Evolutionary conservation across 2,113 vertebrate genomes (phyloP), one percentile per base, ranked within the genome.

Genomic region (Callopanchax toddi): DNA sequence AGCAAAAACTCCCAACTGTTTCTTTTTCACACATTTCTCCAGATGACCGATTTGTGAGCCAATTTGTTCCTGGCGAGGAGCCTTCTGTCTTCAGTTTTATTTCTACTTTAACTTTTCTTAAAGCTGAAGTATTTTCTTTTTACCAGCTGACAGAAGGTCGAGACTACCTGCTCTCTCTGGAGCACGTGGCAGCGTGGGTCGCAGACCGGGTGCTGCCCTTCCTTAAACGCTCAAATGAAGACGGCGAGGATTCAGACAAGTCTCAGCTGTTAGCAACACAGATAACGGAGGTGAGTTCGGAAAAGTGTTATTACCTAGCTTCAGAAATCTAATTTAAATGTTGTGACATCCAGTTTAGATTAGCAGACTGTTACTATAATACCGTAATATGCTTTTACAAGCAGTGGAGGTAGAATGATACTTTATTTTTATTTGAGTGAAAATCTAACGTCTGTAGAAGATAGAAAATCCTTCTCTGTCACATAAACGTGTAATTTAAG

Each of bases 121-220:
- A 32, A 32, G 10, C 3, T 32, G 29, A 32, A 32, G 5, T 54
- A n/a, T 53, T 4, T 49, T 1, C 4, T 20, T 57, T 22, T 5
- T 54, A 37, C 44, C 61, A 99, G 97, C 91, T 90, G 82, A 86
- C 91, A 6, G 92, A 95, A 71, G 93, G 84, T 55, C 89, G 93
- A 25, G 89, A 91, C 32, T 93, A 88, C 78, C 83, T 98, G 49
- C 86, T 86, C 15, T 55, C 86, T 48, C 71, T 98, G 89, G 92
- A 94, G 73, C 79, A 92, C 11, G 87, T 87, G 1, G 92, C 93
- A n/a, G 71, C 78, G 71, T 98, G 96, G 97, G 70, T 96, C 36
- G 88, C 93, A 70, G 92, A 86, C 70, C 70, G 83, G 60, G 81
- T 96, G 74, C 60, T 97, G 22, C 91, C 94, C 76, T 89, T 88